phyloP scores from a whole-genome alignment of 2,797 vertebrate species.

The Clarias pachynema region DNA sequence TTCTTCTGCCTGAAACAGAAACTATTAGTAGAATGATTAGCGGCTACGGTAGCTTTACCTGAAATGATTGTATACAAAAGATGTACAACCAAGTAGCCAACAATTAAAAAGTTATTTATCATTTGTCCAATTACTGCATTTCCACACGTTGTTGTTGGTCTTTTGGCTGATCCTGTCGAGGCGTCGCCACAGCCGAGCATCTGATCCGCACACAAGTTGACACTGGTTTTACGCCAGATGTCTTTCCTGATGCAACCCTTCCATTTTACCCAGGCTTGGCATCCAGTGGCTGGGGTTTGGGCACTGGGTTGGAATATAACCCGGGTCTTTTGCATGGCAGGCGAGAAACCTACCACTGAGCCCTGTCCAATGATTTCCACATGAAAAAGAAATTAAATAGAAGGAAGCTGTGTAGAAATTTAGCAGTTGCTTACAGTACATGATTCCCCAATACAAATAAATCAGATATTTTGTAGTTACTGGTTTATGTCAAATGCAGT shows the following conservation, averaged over 20 bases:
- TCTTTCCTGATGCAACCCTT: too few species aligned
- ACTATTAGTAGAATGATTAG: neutral
- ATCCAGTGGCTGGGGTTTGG: too few species aligned
- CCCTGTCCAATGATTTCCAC: too few species aligned
- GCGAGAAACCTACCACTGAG: too few species aligned
- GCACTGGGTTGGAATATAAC: too few species aligned
- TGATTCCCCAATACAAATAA: neutral
- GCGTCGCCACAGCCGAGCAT: too few species aligned
- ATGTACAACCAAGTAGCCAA: neutral
- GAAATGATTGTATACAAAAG: neutral
- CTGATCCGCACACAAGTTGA: too few species aligned
- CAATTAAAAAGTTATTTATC: neutral
- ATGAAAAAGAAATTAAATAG: neutral
- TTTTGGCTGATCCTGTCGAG: too few species aligned
- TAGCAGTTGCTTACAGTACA: neutral
- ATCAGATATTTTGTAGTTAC: neutral
- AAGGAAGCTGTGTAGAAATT: neutral
- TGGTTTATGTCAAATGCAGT: neutral
- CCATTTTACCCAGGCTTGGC: too few species aligned
- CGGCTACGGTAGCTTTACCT: neutral
- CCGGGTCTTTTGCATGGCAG: too few species aligned
- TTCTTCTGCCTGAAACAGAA: neutral
- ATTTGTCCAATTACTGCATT: neutral
- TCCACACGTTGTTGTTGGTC: neutral
- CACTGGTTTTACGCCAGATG: too few species aligned